Conservation (phyloP, 2,888 invertebrate genomes). For the Ormyrus labotus region DNA sequence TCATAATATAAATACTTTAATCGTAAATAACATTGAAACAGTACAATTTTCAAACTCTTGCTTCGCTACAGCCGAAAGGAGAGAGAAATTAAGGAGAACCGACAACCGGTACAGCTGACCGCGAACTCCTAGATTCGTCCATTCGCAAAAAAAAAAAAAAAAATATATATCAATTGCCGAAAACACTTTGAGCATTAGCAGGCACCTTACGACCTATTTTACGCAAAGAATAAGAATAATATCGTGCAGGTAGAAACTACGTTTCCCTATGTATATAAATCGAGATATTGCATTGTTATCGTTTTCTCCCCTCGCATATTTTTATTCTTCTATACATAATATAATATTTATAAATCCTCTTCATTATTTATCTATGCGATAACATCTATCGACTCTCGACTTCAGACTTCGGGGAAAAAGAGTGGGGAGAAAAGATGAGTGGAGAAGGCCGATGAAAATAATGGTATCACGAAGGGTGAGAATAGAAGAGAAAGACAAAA, state of each 20-base stretch:
- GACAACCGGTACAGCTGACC: background rate
- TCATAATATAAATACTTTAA: constrained; percentile 55
- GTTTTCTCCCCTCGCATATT: constrained; percentile 11
- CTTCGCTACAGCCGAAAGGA: constrained; percentile 33
- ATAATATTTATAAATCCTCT: constrained; percentile 56
- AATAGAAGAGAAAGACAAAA: constrained; percentile 8
- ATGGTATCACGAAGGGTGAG: constrained; percentile 43
- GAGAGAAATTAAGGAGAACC: constrained; percentile 22
- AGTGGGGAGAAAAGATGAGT: background rate
- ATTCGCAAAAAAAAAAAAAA: constrained; percentile 11
- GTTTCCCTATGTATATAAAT: constrained; percentile 60
- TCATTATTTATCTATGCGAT: constrained; percentile 56
- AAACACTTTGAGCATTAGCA: constrained; percentile 70
- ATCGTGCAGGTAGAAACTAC: constrained; percentile 69
- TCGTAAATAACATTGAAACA: constrained; percentile 56
- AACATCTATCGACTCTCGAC: constrained; percentile 55
- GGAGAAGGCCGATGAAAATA: constrained; percentile 39
- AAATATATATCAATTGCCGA: constrained; percentile 58
- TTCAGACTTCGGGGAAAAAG: constrained; percentile 46
- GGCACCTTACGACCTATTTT: constrained; percentile 68
- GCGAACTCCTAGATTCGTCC: background rate
- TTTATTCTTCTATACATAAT: constrained; percentile 54
- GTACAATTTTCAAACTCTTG: constrained; percentile 38
- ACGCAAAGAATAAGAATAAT: constrained; percentile 64
- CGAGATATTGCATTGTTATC: constrained; percentile 56